A percentile compares a stretch with the other conserved stretches of the same genome.
Conservation (phyloP, 2,797 vertebrate species). For the Cyprinodon diabolis region DNA sequence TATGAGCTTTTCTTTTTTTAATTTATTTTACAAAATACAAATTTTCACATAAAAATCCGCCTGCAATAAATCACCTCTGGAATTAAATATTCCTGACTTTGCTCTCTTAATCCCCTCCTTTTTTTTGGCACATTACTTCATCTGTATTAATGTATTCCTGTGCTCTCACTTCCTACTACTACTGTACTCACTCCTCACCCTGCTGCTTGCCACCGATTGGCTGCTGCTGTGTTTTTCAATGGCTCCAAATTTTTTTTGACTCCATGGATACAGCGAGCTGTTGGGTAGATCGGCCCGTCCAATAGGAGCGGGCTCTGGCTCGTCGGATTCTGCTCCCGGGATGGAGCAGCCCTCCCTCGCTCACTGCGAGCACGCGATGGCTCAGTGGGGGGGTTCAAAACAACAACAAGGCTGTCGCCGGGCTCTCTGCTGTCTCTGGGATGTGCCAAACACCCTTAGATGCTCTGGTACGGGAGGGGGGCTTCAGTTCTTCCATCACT, state of each 20-base stretch:
- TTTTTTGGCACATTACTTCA: constrained; percentile 83
- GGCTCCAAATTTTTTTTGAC: constrained; percentile 75
- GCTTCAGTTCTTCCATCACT: constrained; percentile 19
- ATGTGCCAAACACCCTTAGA: constrained; percentile 49
- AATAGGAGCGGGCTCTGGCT: constrained; percentile 77
- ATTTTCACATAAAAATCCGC: constrained; percentile 42
- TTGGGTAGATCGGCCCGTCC: constrained; percentile 74
- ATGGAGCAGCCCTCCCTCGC: constrained; percentile 66
- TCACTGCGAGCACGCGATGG: constrained; percentile 72
- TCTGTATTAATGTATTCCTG: constrained; percentile 83
- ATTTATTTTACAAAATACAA: constrained; percentile 6
- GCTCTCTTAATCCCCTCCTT: constrained; percentile 63
- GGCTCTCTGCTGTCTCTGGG: constrained; percentile 55
- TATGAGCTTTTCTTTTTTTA: not conserved
- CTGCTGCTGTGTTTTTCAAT: constrained; percentile 76
- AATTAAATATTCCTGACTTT: constrained; percentile 66
- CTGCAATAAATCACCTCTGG: constrained; percentile 47
- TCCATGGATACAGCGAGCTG: constrained; percentile 85
- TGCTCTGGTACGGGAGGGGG: constrained; percentile 12
- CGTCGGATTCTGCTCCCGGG: constrained; percentile 72
- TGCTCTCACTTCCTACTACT: constrained; percentile 78
- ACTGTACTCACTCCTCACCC: constrained; percentile 70
- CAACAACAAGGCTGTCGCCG: constrained; percentile 73
- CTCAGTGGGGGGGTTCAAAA: constrained; percentile 78
- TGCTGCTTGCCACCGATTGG: constrained; percentile 70